phyloP scores from a whole-genome alignment of 2,888 invertebrate species.

The Lasius fuliginosus region DNA sequence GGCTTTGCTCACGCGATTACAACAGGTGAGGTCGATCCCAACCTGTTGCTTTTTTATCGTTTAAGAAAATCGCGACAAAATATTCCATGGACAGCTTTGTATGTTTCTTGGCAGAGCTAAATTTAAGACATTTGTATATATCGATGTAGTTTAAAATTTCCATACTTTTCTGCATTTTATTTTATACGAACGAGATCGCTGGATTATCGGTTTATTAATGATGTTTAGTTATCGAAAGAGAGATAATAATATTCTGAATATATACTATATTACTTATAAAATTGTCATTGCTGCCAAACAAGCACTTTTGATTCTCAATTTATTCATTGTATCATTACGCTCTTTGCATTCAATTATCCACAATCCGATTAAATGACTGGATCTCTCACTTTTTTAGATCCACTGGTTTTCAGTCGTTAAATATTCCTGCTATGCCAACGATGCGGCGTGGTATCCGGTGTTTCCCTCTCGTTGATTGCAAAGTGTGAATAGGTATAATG shows the following conservation, averaged over 20 bases:
- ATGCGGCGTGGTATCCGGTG: slow-evolving; percentile 73
- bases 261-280: background rate
- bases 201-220: background rate
- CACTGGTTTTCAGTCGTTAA: slow-evolving; percentile 59
- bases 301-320: background rate
- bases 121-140: background rate
- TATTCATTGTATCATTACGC: background rate
- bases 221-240: background rate
- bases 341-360: slow-evolving; percentile 3
- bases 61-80: slow-evolving; percentile 62
- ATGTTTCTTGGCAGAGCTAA: background rate
- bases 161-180: background rate
- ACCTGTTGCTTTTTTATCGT: slow-evolving; percentile 78
- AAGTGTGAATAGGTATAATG: slow-evolving; percentile 66
- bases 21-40: slow-evolving; percentile 78
- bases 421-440: slow-evolving; percentile 70
- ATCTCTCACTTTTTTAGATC: slow-evolving; percentile 63
- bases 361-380: slow-evolving; percentile 36
- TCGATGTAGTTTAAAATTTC: background rate
- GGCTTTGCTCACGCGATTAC: slow-evolving; percentile 68
- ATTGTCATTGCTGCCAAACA: background rate
- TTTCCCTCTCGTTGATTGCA: slow-evolving; percentile 65
- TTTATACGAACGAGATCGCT: background rate
- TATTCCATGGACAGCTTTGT: background rate
- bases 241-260: background rate